Conservation (phyloP, 1,140 invertebrate species). For the Ptiloglossa arizonensis region DNA sequence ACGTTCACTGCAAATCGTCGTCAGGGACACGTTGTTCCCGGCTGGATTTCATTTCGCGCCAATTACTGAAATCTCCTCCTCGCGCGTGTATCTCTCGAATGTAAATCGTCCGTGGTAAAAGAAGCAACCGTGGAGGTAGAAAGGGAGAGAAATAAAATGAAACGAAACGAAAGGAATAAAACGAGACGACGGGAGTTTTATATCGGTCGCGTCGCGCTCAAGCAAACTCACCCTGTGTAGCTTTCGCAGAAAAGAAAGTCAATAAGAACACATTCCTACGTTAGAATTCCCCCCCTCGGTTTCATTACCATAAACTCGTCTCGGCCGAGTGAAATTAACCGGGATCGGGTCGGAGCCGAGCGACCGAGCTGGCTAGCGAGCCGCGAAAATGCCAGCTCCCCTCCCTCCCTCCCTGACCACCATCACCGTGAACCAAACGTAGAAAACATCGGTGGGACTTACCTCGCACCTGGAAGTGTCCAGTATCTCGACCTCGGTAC, state of each 20-base stretch:
- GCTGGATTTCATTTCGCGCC: too few relatives aligned
- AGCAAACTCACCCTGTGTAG: conserved; percentile 4
- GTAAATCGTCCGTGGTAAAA: too few relatives aligned
- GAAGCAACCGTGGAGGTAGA: too few relatives aligned
- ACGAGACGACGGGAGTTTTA: background rate
- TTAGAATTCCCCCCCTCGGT: background rate
- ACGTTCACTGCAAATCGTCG: too few relatives aligned
- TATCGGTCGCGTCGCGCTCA: background rate
- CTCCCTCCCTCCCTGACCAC: too few relatives aligned
- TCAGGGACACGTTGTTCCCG: too few relatives aligned
- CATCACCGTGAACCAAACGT: background rate
- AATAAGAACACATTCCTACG: conserved; percentile 7
- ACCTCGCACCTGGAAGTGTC: conserved; percentile 91
- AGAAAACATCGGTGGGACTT: conserved; percentile 76
- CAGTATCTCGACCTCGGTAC: conserved; percentile 91
- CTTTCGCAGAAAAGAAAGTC: conserved; percentile 24
- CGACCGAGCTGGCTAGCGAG: background rate
- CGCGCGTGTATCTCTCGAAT: too few relatives aligned
- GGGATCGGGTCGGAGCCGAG: background rate
- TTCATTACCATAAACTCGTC: conserved; percentile 12
- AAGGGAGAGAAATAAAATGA: too few relatives aligned
- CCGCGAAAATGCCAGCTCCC: background rate
- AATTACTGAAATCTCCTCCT: too few relatives aligned
- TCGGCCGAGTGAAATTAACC: conserved; percentile 16
- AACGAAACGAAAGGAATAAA: too few relatives aligned